phyloP scores from a whole-genome alignment of 2,797 vertebrate genomes.

The Carcharodon carcharias region DNA sequence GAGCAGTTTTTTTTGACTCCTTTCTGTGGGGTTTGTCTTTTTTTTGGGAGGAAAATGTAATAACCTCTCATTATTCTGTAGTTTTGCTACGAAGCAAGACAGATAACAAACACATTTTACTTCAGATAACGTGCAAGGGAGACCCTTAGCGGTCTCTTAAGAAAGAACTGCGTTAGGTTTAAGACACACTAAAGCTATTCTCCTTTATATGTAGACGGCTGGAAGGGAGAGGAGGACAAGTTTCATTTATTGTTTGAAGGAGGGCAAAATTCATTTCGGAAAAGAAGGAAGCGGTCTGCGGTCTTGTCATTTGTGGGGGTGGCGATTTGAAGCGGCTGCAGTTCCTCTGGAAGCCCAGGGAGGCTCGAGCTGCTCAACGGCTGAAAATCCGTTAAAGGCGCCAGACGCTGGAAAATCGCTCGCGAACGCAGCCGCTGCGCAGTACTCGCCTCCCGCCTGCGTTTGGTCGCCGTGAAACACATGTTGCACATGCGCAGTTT shows the following conservation, averaged over 20 bases:
- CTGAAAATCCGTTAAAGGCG: neutral
- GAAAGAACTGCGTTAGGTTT: neutral
- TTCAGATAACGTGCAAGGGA: neutral
- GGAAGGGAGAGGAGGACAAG: neutral
- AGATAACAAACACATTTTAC: too few species aligned
- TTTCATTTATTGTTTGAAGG: neutral
- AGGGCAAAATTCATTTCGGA: neutral
- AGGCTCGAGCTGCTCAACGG: neutral
- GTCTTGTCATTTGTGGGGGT: neutral
- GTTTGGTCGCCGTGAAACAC: too few species aligned
- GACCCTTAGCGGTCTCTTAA: neutral
- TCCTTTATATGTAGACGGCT: neutral
- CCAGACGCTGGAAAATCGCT: neutral
- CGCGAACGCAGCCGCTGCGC: neutral
- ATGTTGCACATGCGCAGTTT: neutral
- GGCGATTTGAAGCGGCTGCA: neutral
- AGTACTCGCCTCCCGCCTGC: neutral
- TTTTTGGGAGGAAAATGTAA: neutral
- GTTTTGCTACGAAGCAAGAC: neutral
- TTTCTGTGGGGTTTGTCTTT: neutral
- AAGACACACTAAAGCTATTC: neutral
- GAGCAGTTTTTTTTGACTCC: too few species aligned
- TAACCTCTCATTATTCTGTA: neutral
- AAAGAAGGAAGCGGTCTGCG: neutral
- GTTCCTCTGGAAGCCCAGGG: too few species aligned